These are phyloP conservation scores for Calypte anna DNA, from an alignment of 2,113 vertebrate species.

Conservation along the genomic window DNA sequence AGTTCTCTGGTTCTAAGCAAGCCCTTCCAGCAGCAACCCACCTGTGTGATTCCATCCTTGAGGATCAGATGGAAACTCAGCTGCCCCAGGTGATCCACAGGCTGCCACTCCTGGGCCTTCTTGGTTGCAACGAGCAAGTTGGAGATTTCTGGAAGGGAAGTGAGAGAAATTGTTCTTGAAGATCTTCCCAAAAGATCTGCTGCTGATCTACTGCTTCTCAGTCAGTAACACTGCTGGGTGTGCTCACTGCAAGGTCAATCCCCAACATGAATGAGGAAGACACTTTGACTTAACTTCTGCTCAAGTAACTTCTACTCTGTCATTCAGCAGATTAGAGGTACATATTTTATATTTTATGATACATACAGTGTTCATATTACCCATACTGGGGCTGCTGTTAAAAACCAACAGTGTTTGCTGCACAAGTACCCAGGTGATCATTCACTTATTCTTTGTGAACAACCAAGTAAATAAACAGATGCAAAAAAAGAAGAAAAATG, in stretches of 20 bases:
- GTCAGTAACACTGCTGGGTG: background rate
- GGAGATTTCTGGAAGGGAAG: constrained; percentile 86
- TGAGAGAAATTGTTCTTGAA: background rate
- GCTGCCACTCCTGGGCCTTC: constrained; percentile 81
- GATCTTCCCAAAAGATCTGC: background rate
- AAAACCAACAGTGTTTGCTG: background rate
- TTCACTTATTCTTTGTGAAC: background rate
- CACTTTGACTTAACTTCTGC: background rate
- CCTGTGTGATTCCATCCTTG: constrained; percentile 91
- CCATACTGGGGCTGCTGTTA: background rate
- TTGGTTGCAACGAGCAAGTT: constrained; percentile 95
- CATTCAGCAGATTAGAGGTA: background rate
- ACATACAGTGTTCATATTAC: background rate
- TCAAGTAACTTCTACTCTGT: background rate
- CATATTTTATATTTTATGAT: rapidly evolving
- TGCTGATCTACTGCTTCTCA: background rate
- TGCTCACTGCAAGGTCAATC: background rate
- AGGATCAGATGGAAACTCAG: constrained; percentile 93
- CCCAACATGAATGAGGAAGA: background rate
- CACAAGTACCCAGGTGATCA: background rate
- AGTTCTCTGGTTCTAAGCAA: too few relatives aligned
- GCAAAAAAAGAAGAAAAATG: background rate
- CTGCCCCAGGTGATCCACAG: constrained; percentile 79
- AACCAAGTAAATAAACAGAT: background rate
- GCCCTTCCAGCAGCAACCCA: constrained; percentile 44